Base-by-base conservation (phyloP, 1,140 invertebrate genomes). In the Bombus huntii region DNA sequence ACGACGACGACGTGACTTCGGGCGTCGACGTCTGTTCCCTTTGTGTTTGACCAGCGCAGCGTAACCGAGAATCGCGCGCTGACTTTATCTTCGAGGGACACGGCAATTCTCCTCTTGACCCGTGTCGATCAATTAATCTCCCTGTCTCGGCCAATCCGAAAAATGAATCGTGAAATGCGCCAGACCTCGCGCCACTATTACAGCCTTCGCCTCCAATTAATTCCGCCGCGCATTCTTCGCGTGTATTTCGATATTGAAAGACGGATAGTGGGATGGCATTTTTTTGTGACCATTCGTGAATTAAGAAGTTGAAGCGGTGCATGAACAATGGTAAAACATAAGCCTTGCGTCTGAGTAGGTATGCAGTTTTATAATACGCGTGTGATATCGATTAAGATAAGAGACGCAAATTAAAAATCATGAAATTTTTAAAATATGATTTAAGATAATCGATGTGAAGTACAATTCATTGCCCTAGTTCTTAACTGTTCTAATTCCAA, bases 11-110 rank as follows among this genome's bases (percentile, higher is more conserved):
- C 87, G 89, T 88, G 89, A 90, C 89, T 90, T 68, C 76, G 81
- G 83, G 89, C 83, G 81, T 88, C 89, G 89, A 90, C 68, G 89
- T 88, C 71, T 79, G 88, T 88, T 84, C 82, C 83, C 89, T 90
- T 90, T 90, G 89, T 90, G 83, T 83, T 86, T 90, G 88, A 77
- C 77, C 89, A 90, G 76, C 71, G 47, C 75, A 88, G 89, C 89
- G 89, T 90, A 83, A 90, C 89, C 86, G 74, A 90, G 89, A 83
- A 90, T 90, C 77, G 81, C 83, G 44, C 77, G 83, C 78, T 72
- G 83, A 77, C 86, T 88, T 90, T 90, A 90, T 88, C 83, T 81
- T 57, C 62, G 39, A 80, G 76, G 77, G 89, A 88, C 89, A 90
- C 86, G 85, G 65, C 85, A 84, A 59, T 59, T 88, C 87, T 57